These are phyloP conservation scores for Ectropis grisescens DNA, from an alignment of 1,140 invertebrate species.

Conservation along the genomic window DNA sequence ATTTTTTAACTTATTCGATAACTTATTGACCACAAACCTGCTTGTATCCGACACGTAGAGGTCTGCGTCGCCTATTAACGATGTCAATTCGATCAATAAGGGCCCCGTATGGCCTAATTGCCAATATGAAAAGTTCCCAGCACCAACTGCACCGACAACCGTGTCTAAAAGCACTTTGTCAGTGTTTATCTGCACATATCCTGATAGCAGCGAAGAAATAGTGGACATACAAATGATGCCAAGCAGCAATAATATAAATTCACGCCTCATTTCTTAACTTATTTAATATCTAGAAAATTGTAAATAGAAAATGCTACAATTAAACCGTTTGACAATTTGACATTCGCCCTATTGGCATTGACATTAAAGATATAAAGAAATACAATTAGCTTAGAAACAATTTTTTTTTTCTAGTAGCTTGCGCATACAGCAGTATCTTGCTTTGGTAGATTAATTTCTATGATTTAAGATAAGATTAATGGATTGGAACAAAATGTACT, in stretches of 20 bases:
- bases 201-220: constrained; percentile 27
- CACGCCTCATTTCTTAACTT: constrained; percentile 39
- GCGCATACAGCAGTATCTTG: no score
- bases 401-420: no score
- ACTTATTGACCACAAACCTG: constrained; percentile 27
- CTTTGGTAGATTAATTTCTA: no score
- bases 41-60: constrained; percentile 48
- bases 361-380: no score
- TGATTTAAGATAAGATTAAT: no score
- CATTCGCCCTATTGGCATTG: no score
- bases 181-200: constrained; percentile 21
- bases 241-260: constrained; percentile 39
- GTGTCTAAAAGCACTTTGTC: constrained; percentile 45
- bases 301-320: no score
- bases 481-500: no score
- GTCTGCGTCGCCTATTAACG: constrained; percentile 46
- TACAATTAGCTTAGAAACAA: no score
- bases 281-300: no score
- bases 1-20: no score
- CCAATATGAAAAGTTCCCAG: constrained; percentile 58
- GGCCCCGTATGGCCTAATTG: constrained; percentile 45
- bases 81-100: constrained; percentile 39
- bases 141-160: constrained; percentile 34
- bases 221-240: constrained; percentile 41
- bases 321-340: no score